Evolutionary conservation across 1,140 invertebrate species (phyloP), one percentile per base, ranked within the genome.

Genomic region (Trichonephila inaurata): DNA sequence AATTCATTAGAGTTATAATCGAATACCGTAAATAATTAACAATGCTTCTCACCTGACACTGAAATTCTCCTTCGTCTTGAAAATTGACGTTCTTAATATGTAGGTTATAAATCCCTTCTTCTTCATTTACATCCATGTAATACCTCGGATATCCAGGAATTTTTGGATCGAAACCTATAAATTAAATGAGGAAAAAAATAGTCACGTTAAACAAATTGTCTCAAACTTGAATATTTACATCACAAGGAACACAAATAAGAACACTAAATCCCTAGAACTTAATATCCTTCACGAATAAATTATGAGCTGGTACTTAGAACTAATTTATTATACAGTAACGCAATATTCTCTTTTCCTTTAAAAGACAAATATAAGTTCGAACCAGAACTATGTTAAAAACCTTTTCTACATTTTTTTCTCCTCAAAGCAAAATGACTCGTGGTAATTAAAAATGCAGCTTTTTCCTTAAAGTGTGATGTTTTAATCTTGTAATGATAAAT

Each of bases 51-150:
- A 99, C 98, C 96, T 99, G 98, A 96, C 98, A 99, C 96, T 99
- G 98, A 96, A 97, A 99, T 95, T 98, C 98, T 0, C 98, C 98
- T 96, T 99, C 98, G 95, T 99, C 98, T 94, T 97, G 97, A 77
- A 99, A 96, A 19, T 97, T 97, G 3, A 97, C 98, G 95, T 98
- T 98, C 77, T 97, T 97, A 95, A 99, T 98, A 94, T 97, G 96
- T 90, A 99, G 96, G 96, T 99, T 98, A 96, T 98, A 98, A 94
- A 98, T 97, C 16, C 98, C 98, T 92, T 97, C 96, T 18, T 97
- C 96, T 60, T 97, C 97, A 95, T 98, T 97, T 1, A 98, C 98
- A 61, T 98, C 97, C 95, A 99, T 97, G 1, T 97, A 97, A 96
- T 98, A 98, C 40, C 98, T 96, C 0, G 98, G 97, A 95, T 97